Percentiles rank a stretch among this genome's conserved stretches.
These are phyloP conservation scores for Takifugu bimaculatus DNA, from an alignment of 2,113 vertebrate genomes.

Conservation along the genomic window DNA sequence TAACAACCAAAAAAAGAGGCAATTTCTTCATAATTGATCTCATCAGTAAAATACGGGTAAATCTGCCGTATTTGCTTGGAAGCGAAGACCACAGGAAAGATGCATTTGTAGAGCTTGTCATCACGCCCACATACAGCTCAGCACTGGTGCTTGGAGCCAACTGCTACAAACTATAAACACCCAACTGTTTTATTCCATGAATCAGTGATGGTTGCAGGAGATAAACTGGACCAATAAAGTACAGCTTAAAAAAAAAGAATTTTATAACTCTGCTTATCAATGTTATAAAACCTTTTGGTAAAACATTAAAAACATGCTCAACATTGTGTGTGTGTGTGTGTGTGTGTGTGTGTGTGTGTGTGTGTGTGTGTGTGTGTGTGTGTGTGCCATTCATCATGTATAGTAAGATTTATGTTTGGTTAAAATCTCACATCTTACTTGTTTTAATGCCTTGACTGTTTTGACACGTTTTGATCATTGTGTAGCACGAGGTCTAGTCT, in stretches of 20 bases:
- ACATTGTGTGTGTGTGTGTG: background rate
- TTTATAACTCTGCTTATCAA: background rate
- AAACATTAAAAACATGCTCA: slow-evolving; percentile 32
- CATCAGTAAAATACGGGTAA: slow-evolving; percentile 19
- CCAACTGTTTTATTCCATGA: background rate
- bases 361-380: background rate
- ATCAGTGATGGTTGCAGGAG: background rate
- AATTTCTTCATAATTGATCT: background rate
- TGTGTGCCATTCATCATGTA: background rate
- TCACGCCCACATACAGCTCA: slow-evolving; percentile 69
- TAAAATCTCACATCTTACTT: background rate
- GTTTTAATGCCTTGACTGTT: background rate
- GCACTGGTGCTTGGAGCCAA: slow-evolving; percentile 36
- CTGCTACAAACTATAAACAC: slow-evolving; percentile 2
- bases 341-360: background rate
- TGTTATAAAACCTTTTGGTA: slow-evolving; percentile 18
- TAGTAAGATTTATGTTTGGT: slow-evolving; percentile 15
- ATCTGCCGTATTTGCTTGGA: slow-evolving; percentile 50
- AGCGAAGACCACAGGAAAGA: slow-evolving; percentile 78
- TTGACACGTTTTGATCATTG: background rate
- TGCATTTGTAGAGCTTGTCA: slow-evolving; percentile 62
- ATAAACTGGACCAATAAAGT: background rate
- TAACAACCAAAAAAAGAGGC: no score
- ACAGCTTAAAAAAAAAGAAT: slow-evolving; percentile 8
- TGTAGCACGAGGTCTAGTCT: no score